Percentiles rank a stretch among this genome's conserved stretches.
Evolutionary conservation across 2,113 vertebrate genomes (phyloP).

Genomic region (Sminthopsis crassicaudata): DNA sequence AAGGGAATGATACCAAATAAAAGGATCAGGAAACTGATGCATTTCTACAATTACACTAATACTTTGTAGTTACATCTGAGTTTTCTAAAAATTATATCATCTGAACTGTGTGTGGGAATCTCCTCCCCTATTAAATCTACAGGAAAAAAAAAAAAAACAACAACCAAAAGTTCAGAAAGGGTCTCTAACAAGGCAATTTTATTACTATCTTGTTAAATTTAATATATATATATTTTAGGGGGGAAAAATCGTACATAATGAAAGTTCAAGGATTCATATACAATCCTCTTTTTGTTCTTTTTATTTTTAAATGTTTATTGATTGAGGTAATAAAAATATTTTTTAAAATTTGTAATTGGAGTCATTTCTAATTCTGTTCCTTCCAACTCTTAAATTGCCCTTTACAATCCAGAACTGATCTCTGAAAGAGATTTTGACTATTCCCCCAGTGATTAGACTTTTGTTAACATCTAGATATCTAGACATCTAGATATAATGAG

Average conservation of each 20-base stretch:
- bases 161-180: background rate
- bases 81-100: background rate
- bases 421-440: background rate
- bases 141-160: background rate
- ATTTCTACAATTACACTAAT: background rate
- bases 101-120: background rate
- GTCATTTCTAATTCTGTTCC: background rate
- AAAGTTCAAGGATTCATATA: background rate
- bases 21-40: background rate
- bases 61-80: background rate
- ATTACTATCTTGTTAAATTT: background rate
- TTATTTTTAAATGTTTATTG: no score
- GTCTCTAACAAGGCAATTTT: background rate
- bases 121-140: background rate
- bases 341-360: background rate
- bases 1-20: background rate
- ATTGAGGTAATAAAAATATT: background rate
- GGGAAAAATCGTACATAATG: background rate
- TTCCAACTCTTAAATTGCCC: slow-evolving; percentile 18
- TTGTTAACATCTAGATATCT: background rate
- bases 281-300: background rate
- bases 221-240: background rate
- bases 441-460: background rate
- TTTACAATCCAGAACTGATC: slow-evolving; percentile 39
- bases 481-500: background rate